Base-by-base conservation (phyloP, 2,888 invertebrate genomes). In the Ormia ochracea region DNA sequence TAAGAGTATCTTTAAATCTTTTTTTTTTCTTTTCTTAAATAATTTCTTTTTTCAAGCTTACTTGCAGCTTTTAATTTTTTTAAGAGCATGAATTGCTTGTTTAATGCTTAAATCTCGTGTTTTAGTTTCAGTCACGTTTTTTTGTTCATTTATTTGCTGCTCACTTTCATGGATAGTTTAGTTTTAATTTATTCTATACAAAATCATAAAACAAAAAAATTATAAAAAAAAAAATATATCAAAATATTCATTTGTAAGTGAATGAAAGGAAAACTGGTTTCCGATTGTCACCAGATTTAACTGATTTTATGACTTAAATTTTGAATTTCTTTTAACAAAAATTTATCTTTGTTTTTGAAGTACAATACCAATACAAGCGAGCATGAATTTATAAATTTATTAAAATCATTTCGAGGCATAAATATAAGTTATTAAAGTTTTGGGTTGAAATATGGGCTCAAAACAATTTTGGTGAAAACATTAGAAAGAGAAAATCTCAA, bases 51-150 rank as follows among this genome's bases (percentile, higher is more conserved):
- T 48, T 59, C 19, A 56, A 52, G 26, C 43, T 59, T 41, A 12
- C 1, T 14, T 58, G 12, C 9, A 9, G 7, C 19, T 45, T 21
- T 23, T 23, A 12, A 17, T 41, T 14, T 14, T 21, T 48, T 38
- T 23, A 66, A 52, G 12, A 12, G 43, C 19, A 45, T 45, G 26
- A 61, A 45, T 45, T 14, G 12, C 14, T 59, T 3, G n/a, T 33
- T 63, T 23, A 33, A 63, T 21, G 26, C 19, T 56, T 65, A 19
- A 78, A 74, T 74, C 78, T 78, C 78, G 78, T 78, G 78, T 41
- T 65, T 74, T n/a, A 63, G 38, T 14, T 56, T 21, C 28, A 65
- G 78, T 78, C 74, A 78, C 78, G 78, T 74, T 78, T 78, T n/a
- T 61, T 45, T 31, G 5, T 28, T 38, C 3, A 6, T 23, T n/a